Evolutionary conservation across 1,140 invertebrate species (phyloP).

Genomic region (Brachionus paranguensis): DNA sequence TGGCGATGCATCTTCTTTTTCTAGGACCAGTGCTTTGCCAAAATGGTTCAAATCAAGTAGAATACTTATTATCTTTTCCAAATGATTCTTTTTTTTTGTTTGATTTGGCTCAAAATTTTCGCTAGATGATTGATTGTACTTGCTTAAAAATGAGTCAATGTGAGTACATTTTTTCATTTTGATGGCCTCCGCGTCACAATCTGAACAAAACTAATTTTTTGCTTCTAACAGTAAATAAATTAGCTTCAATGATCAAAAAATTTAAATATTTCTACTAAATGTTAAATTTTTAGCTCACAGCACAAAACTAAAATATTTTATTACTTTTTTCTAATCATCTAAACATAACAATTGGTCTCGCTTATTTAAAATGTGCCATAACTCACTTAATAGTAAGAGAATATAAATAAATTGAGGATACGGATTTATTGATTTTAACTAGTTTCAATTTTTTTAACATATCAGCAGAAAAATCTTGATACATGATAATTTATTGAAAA

Average conservation of each 20-base stretch:
- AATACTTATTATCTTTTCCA: not conserved
- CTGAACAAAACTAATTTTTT: not conserved
- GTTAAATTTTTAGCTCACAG: not conserved
- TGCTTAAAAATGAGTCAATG: not conserved
- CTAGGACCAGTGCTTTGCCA: not conserved
- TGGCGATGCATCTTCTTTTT: not conserved
- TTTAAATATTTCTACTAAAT: not conserved
- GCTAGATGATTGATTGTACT: not conserved
- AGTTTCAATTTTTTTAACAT: too few relatives aligned
- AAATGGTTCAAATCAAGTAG: not conserved
- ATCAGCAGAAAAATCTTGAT: too few relatives aligned
- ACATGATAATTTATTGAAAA: too few relatives aligned
- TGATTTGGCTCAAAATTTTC: not conserved
- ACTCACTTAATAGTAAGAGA: too few relatives aligned
- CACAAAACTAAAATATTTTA: not conserved
- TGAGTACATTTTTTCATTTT: constrained; percentile 24
- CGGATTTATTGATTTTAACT: too few relatives aligned
- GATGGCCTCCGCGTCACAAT: not conserved
- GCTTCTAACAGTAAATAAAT: not conserved
- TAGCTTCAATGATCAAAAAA: not conserved
- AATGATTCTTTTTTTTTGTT: not conserved
- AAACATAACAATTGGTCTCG: not conserved
- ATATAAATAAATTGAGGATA: too few relatives aligned
- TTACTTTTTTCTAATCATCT: not conserved
- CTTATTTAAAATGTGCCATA: not conserved